Conservation (phyloP, 2,888 invertebrate species). For the Lasius fuliginosus region DNA sequence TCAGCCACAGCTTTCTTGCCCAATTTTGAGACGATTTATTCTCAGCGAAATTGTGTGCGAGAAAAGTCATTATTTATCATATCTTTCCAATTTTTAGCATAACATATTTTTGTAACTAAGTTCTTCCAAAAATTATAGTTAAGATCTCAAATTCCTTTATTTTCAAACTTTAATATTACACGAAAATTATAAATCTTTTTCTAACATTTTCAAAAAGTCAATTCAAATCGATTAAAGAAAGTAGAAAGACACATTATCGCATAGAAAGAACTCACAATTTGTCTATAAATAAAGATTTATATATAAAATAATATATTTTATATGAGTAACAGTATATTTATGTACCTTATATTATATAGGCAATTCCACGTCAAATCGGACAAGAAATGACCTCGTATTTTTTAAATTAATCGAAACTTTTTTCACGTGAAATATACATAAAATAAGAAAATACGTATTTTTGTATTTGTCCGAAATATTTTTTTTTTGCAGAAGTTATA, state of each 20-base stretch:
- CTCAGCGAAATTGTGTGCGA: background rate
- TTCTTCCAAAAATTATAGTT: background rate
- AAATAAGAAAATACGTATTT: too few relatives aligned
- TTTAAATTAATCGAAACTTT: too few relatives aligned
- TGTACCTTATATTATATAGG: background rate
- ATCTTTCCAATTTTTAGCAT: background rate
- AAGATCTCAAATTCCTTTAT: background rate
- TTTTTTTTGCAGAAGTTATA: too few relatives aligned
- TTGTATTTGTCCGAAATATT: too few relatives aligned
- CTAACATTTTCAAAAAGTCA: background rate
- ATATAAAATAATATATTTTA: background rate
- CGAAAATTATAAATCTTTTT: background rate
- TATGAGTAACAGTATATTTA: background rate
- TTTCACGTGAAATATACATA: too few relatives aligned
- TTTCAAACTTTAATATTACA: constrained; percentile 5
- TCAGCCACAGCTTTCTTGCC: background rate
- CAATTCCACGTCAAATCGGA: too few relatives aligned
- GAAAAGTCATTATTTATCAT: background rate
- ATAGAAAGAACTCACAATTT: background rate
- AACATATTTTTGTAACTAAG: background rate
- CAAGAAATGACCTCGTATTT: too few relatives aligned
- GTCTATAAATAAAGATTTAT: background rate
- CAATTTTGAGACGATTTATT: background rate
- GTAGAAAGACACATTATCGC: background rate
- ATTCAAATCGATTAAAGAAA: background rate